A percentile compares a stretch with the other conserved stretches of the same genome.
These are phyloP conservation scores for Lichenostomus cassidix DNA, from an alignment of 2,113 vertebrate species.

Conservation along the genomic window DNA sequence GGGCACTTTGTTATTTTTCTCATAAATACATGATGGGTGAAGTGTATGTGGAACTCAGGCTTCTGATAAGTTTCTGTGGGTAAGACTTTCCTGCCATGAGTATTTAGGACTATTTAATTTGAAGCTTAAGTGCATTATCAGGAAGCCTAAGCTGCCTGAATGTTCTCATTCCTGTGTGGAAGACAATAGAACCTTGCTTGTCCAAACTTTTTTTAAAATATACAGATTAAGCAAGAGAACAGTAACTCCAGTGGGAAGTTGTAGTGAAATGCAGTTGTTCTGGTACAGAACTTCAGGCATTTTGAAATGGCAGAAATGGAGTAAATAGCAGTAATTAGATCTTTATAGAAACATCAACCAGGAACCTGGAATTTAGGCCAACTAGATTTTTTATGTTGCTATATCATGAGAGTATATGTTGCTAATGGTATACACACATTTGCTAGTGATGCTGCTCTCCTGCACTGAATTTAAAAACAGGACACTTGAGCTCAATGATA, in stretches of 20 bases:
- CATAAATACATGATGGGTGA: accelerated
- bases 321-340: not conserved
- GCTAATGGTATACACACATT: not conserved
- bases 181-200: not conserved
- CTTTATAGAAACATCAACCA: not conserved
- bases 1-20: not conserved
- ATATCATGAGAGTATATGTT: not conserved
- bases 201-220: not conserved
- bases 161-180: not conserved
- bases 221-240: not conserved
- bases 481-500: not conserved
- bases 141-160: not conserved
- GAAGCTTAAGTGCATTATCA: not conserved
- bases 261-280: not conserved
- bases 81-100: not conserved
- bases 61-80: not conserved
- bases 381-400: not conserved
- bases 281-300: not conserved
- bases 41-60: not conserved
- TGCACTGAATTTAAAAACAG: not conserved
- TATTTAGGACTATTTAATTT: not conserved
- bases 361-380: not conserved
- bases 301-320: not conserved
- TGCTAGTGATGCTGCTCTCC: not conserved
- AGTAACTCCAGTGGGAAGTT: not conserved